Conservation (phyloP, 1,140 invertebrate genomes). For the Acromyrmex charruanus region DNA sequence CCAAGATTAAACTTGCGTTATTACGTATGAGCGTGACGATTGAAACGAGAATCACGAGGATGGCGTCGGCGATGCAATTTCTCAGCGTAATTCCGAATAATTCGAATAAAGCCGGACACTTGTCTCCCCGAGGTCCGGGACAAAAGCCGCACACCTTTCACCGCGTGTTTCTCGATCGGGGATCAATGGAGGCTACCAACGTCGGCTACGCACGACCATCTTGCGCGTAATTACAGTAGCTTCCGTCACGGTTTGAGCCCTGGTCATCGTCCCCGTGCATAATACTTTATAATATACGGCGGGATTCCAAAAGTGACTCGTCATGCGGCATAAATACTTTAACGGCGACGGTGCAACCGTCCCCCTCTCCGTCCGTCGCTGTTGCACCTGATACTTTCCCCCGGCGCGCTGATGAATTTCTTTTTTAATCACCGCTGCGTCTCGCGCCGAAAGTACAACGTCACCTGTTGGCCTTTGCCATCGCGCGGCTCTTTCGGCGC, state of each 20-base stretch:
- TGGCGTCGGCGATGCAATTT: slow-evolving; percentile 39
- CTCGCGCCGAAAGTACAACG: slow-evolving; percentile 70
- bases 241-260: slow-evolving; percentile 75
- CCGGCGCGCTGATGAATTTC: slow-evolving; percentile 74
- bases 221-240: slow-evolving; percentile 77
- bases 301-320: slow-evolving; percentile 81
- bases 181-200: slow-evolving; percentile 64
- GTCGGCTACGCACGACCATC: slow-evolving; percentile 67
- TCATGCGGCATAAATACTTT: slow-evolving; percentile 79
- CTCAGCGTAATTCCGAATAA: slow-evolving; percentile 54
- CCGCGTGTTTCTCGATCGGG: slow-evolving; percentile 68
- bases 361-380: slow-evolving; percentile 58
- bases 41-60: not conserved
- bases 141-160: slow-evolving; percentile 67
- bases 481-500: slow-evolving; percentile 56
- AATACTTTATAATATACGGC: slow-evolving; percentile 76
- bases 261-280: slow-evolving; percentile 73
- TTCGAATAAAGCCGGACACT: slow-evolving; percentile 55
- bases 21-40: not conserved
- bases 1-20: slow-evolving; percentile 14
- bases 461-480: slow-evolving; percentile 69
- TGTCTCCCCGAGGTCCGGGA: slow-evolving; percentile 36
- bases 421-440: slow-evolving; percentile 73
- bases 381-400: slow-evolving; percentile 79
- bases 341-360: slow-evolving; percentile 71